Evolutionary conservation across 2,797 vertebrate species (phyloP).

Genomic region (Smutsia temminckii): DNA sequence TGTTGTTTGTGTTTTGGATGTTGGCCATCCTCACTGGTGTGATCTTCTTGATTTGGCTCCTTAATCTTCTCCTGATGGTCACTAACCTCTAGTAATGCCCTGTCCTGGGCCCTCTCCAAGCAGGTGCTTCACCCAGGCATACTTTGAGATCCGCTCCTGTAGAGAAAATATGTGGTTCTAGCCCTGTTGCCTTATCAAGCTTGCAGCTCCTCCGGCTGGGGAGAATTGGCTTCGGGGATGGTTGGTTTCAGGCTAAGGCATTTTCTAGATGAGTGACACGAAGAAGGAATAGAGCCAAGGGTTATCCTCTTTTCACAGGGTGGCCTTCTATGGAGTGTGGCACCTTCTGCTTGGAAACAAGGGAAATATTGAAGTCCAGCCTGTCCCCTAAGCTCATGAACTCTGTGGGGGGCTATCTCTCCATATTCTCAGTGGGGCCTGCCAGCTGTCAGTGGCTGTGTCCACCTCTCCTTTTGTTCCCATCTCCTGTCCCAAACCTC

Average conservation of each 20-base stretch:
- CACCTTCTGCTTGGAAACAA: not conserved
- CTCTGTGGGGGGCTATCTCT: not conserved
- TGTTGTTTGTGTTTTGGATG: too few relatives aligned
- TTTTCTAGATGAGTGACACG: accelerated
- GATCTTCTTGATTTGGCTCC: not conserved
- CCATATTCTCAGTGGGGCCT: not conserved
- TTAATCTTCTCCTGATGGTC: not conserved
- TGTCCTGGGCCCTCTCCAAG: not conserved
- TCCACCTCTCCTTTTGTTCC: not conserved
- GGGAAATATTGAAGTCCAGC: not conserved
- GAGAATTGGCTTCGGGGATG: not conserved
- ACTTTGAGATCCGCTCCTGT: not conserved
- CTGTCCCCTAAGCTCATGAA: not conserved
- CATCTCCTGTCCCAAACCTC: not conserved
- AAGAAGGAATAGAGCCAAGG: not conserved
- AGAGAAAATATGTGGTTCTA: accelerated
- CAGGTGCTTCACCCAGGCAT: not conserved
- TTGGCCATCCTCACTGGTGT: not conserved
- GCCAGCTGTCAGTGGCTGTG: not conserved
- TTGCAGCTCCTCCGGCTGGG: not conserved
- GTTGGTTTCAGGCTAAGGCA: not conserved
- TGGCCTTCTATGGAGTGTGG: not conserved
- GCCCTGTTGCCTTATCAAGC: not conserved
- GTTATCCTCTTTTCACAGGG: not conserved
- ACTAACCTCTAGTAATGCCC: not conserved